These are phyloP conservation scores for Spheniscus mendiculus DNA, from an alignment of 2,113 vertebrate species.

Conservation along the genomic window DNA sequence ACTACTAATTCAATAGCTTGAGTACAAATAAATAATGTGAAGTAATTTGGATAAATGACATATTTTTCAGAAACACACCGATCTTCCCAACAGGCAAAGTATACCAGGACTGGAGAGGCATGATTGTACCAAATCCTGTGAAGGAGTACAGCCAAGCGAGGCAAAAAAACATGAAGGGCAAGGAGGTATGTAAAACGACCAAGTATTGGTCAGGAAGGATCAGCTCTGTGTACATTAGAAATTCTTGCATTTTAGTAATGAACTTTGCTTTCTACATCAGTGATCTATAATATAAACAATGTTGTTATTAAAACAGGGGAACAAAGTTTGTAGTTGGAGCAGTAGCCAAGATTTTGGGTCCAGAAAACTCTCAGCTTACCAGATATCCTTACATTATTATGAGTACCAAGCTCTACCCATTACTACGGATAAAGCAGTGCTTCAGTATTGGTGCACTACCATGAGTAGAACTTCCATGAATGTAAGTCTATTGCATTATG, in stretches of 20 bases:
- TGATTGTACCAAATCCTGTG: background rate
- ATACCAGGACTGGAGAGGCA: slow-evolving; percentile 35
- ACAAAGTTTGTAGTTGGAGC: background rate
- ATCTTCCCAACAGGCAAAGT: slow-evolving; percentile 26
- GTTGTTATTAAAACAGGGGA: background rate
- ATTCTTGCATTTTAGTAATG: background rate
- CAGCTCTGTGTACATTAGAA: background rate
- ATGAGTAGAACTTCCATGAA: background rate
- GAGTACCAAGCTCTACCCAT: background rate
- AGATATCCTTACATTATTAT: background rate
- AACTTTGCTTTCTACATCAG: background rate
- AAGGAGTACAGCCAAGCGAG: background rate
- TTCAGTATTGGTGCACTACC: background rate
- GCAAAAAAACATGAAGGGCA: background rate
- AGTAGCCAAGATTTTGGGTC: background rate
- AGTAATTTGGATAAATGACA: background rate
- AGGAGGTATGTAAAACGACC: background rate
- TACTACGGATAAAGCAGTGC: background rate
- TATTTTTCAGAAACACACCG: slow-evolving; percentile 9
- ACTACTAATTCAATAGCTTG: background rate
- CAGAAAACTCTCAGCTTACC: background rate
- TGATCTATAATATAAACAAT: background rate
- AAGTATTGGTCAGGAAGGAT: background rate
- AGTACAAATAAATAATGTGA: background rate
- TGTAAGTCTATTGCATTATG: background rate